Percentiles rank a stretch among this genome's conserved stretches.
These are phyloP conservation scores for Oreochromis spilurus DNA, from an alignment of 2,113 vertebrate species.

Conservation along the genomic window DNA sequence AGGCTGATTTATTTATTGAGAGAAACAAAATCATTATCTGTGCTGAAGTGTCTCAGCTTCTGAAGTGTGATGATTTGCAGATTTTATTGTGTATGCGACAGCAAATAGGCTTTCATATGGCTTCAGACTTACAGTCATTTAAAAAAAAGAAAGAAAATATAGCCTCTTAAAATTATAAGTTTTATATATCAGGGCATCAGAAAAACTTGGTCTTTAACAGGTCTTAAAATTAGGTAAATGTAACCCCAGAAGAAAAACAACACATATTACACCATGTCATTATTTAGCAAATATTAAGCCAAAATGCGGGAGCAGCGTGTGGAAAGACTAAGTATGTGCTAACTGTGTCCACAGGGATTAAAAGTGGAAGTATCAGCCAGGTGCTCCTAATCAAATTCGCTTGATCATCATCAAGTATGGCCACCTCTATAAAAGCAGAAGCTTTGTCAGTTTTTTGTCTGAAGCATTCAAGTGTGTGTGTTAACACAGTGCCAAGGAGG, in stretches of 20 bases:
- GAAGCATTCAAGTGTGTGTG: background rate
- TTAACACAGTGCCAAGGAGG: background rate
- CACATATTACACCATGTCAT: background rate
- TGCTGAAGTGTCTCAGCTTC: background rate
- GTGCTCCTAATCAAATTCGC: background rate
- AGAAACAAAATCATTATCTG: background rate
- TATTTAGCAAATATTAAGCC: background rate
- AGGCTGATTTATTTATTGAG: background rate
- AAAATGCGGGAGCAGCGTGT: background rate
- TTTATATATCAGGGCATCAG: background rate
- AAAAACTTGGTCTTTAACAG: background rate
- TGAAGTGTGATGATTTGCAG: background rate
- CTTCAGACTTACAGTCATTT: background rate
- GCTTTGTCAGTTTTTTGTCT: background rate
- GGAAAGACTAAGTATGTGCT: background rate
- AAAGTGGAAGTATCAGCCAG: background rate
- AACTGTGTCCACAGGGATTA: background rate
- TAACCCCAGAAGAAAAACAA: background rate
- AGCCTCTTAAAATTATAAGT: background rate
- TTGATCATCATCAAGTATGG: background rate
- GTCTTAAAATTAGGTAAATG: background rate
- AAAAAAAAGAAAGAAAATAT: background rate
- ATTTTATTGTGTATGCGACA: background rate
- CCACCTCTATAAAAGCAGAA: background rate
- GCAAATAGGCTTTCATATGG: background rate